Evolutionary conservation across 2,888 invertebrate species (phyloP), one percentile per base, ranked within the genome.

Genomic region (Caenorhabditis sinica): DNA sequence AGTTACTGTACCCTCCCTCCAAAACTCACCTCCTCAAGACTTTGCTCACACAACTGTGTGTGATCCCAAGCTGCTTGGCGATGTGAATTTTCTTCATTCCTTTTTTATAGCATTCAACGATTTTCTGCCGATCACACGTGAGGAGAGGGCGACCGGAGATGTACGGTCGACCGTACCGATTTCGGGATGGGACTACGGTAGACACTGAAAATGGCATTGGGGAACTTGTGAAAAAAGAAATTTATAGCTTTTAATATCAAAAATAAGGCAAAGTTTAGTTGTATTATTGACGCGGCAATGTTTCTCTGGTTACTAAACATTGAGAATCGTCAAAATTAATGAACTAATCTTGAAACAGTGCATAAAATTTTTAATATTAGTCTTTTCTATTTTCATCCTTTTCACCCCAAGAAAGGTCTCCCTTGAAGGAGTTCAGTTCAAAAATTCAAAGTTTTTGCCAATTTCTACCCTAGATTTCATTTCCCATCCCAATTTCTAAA

Each of bases 21-120:
- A 49, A 28, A 15, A 45, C 72, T 63, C 20, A 90, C 90, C 87
- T 90, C 66, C 90, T 75, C 36, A 90, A 83, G 15, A 90, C 90
- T 63, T 90, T 90, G 61, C 89, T 89, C 58, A 90, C 90, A 85
- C 90, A 90, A 61, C 89, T 89, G 73, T 91, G 91, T 15, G 91
- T 91, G 33, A 91, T 88, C 9, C 91, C 91, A 9, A 91, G 66
- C 40, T 86, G 77, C 65, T 91, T 85, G 1, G 91, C 91, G 72
- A 91, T 91, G 43, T 87, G 82, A 20, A 91, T 90, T 74, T 91
- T 91, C 73, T 90, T 87, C 82, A 85, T 85, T 60, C 90, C 91
- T 20, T 85, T 85, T 49, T 89, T 81, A 66, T 86, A 90, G 66
- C 90, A 82, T 30, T 89, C 87, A 28, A 91, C 87, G 23, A 91